Evolutionary conservation across 2,888 invertebrate genomes (phyloP).

Genomic region (Trachelus troglodyta): DNA sequence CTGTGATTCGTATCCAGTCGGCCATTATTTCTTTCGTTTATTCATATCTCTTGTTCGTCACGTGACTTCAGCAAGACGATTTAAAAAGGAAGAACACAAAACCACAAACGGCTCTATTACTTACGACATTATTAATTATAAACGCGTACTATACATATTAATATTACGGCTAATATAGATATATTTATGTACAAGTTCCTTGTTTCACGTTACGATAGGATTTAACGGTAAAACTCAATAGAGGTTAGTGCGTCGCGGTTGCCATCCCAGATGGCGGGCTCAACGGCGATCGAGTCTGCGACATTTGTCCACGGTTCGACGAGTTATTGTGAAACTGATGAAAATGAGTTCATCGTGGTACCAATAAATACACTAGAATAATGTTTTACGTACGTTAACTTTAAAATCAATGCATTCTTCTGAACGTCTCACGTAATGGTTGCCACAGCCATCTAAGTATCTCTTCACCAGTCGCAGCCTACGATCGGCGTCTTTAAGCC

Average conservation of each 20-base stretch:
- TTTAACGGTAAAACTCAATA: conserved; percentile 37
- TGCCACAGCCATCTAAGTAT: background rate
- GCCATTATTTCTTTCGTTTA: background rate
- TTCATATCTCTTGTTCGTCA: background rate
- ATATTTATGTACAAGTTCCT: conserved; percentile 65
- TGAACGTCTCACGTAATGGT: background rate
- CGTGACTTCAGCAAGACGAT: background rate
- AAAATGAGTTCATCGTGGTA: background rate
- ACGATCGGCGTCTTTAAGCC: background rate
- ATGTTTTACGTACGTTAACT: background rate
- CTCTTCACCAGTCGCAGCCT: background rate
- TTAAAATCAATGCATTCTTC: background rate
- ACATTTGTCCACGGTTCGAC: background rate
- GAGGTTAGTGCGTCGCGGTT: conserved; percentile 8
- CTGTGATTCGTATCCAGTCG: background rate
- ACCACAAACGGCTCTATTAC: conserved; percentile 11
- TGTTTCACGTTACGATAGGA: conserved; percentile 51
- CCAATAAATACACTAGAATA: background rate
- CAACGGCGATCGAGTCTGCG: background rate
- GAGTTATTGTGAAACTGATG: background rate
- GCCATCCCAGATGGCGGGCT: background rate
- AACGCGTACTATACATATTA: conserved; percentile 20
- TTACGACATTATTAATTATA: conserved; percentile 10
- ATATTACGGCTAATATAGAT: conserved; percentile 39
- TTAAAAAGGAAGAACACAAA: background rate